Conservation (phyloP, 2,888 invertebrate species). For the Cantharis flavilabris region DNA sequence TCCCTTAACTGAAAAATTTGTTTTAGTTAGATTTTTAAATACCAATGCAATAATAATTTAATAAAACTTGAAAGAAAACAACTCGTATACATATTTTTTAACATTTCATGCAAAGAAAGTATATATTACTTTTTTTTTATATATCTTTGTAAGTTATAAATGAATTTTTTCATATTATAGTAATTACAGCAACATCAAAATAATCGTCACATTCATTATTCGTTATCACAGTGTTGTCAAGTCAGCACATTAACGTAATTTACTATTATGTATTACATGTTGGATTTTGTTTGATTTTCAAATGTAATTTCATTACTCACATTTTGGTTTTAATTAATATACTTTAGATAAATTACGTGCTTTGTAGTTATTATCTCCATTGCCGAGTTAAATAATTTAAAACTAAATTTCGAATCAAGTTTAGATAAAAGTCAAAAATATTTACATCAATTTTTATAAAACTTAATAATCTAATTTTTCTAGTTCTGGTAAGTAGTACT, state of each 20-base stretch:
- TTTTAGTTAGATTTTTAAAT: slow-evolving; percentile 4
- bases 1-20: slow-evolving; percentile 22
- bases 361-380: background rate
- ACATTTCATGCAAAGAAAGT: slow-evolving; percentile 17
- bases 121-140: background rate
- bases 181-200: background rate
- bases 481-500: slow-evolving; percentile 16
- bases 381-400: slow-evolving; percentile 5
- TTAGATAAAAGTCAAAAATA: slow-evolving; percentile 11
- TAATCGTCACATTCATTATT: background rate
- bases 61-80: slow-evolving; percentile 18
- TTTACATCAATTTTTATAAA: slow-evolving; percentile 19
- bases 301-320: background rate
- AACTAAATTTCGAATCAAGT: slow-evolving; percentile 13
- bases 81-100: slow-evolving; percentile 16
- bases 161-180: background rate
- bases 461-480: slow-evolving; percentile 13
- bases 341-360: background rate
- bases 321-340: background rate
- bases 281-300: background rate
- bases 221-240: background rate
- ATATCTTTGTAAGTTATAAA: background rate
- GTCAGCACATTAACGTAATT: background rate
- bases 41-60: slow-evolving; percentile 13
- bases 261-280: background rate